Percentiles rank a stretch among this genome's conserved stretches.
Conservation (phyloP, 92 coral and sea anemone species). For the Paramuricea clavata region DNA sequence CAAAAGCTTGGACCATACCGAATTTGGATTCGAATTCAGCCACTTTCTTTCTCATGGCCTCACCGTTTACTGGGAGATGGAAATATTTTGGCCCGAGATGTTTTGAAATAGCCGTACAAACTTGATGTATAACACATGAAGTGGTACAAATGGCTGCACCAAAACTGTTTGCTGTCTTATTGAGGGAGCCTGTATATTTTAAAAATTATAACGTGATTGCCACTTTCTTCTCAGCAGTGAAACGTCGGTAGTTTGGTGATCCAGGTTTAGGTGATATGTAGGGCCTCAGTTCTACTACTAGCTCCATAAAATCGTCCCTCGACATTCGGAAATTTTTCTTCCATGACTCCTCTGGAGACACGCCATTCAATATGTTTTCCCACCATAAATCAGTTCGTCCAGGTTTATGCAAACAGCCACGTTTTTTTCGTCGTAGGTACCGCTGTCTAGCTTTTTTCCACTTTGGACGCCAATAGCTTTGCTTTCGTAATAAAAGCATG, state of each 20-base stretch:
- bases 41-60: not conserved
- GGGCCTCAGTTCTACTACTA: conserved; percentile 51
- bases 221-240: not conserved
- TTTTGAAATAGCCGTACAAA: conserved; percentile 24
- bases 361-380: conserved; percentile 54
- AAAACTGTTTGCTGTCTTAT: conserved; percentile 25
- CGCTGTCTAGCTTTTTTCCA: conserved; percentile 54
- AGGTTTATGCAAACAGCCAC: conserved; percentile 64
- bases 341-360: conserved; percentile 58
- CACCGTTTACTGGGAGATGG: not conserved
- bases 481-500: conserved; percentile 50
- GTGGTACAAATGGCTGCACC: conserved; percentile 22
- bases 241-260: conserved; percentile 15
- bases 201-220: not conserved
- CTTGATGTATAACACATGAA: conserved; percentile 23
- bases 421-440: conserved; percentile 47
- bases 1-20: conserved; percentile 25
- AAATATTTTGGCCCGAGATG: conserved; percentile 30
- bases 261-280: conserved; percentile 38
- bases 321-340: conserved; percentile 62
- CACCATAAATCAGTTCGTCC: conserved; percentile 66
- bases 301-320: conserved; percentile 47
- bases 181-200: not conserved
- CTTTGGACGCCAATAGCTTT: conserved; percentile 54
- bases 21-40: conserved; percentile 16